Percentiles rank a stretch among this genome's conserved stretches.
Evolutionary conservation across 2,113 vertebrate genomes (phyloP).

Genomic region (Nyctibius bracteatus): DNA sequence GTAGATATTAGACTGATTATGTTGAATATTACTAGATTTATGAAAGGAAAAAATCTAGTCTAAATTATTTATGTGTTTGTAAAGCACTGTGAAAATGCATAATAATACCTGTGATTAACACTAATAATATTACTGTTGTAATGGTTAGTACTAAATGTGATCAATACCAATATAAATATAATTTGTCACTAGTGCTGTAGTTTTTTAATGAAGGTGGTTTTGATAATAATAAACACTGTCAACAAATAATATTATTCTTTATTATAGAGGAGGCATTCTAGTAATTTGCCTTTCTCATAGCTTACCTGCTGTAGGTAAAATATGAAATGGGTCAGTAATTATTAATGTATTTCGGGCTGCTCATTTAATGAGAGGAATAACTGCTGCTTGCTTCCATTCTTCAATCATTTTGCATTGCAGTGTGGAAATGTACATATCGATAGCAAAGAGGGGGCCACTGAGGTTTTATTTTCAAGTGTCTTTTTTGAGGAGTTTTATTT

Average conservation of each 20-base stretch:
- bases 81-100: neutral
- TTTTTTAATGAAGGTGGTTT: neutral
- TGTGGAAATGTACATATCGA: neutral
- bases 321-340: slow-evolving; percentile 48
- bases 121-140: slow-evolving; percentile 8
- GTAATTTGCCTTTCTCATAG: slow-evolving; percentile 36
- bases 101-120: slow-evolving; percentile 27
- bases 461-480: neutral
- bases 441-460: neutral
- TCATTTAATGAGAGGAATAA: slow-evolving; percentile 21
- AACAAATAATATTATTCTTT: slow-evolving; percentile 32
- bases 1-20: neutral
- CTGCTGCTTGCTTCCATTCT: neutral
- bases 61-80: neutral
- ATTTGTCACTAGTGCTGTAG: neutral
- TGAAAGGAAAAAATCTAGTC: neutral
- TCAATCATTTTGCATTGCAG: neutral
- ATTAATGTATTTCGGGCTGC: slow-evolving; percentile 32
- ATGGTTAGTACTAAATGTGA: slow-evolving; percentile 29
- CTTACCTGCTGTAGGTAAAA: slow-evolving; percentile 36
- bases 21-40: neutral
- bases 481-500: neutral
- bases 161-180: slow-evolving; percentile 1
- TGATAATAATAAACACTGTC: slow-evolving; percentile 16
- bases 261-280: neutral